These are phyloP conservation scores for Turnix velox DNA, from an alignment of 2,113 vertebrate species.

Conservation along the genomic window DNA sequence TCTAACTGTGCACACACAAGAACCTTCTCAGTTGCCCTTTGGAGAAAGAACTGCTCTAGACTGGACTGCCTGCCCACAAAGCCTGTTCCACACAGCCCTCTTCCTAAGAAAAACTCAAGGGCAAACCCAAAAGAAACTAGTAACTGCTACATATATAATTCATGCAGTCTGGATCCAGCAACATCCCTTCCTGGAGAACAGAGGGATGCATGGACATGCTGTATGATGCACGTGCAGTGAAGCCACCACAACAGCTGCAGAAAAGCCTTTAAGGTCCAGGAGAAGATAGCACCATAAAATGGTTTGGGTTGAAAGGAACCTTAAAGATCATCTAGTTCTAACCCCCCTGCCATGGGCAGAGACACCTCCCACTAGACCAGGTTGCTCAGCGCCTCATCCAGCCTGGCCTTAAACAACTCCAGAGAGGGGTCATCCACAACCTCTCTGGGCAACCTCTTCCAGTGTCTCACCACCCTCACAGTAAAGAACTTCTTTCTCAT, in stretches of 20 bases:
- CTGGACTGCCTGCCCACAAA: fast-evolving
- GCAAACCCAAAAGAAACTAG: background rate
- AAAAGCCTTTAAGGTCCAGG: background rate
- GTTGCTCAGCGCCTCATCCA: too few species aligned
- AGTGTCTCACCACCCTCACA: too few species aligned
- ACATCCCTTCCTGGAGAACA: background rate
- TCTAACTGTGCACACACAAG: background rate
- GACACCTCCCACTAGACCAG: too few species aligned
- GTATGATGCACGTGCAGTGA: fast-evolving
- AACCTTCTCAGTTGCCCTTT: background rate
- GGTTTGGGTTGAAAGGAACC: too few species aligned
- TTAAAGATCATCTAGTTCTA: too few species aligned
- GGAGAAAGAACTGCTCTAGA: background rate
- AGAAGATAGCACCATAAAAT: background rate
- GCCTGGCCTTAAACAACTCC: too few species aligned
- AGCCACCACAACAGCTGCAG: background rate
- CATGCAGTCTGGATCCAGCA: background rate
- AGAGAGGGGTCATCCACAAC: too few species aligned
- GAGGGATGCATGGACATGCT: fast-evolving
- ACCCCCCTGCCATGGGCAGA: too few species aligned
- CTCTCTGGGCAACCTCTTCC: too few species aligned
- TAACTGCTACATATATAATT: fast-evolving
- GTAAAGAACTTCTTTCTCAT: too few species aligned
- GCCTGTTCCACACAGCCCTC: background rate
- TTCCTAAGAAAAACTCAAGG: background rate